Evolutionary conservation across 2,888 invertebrate species (phyloP).

Genomic region (Smittia aterrima): DNA sequence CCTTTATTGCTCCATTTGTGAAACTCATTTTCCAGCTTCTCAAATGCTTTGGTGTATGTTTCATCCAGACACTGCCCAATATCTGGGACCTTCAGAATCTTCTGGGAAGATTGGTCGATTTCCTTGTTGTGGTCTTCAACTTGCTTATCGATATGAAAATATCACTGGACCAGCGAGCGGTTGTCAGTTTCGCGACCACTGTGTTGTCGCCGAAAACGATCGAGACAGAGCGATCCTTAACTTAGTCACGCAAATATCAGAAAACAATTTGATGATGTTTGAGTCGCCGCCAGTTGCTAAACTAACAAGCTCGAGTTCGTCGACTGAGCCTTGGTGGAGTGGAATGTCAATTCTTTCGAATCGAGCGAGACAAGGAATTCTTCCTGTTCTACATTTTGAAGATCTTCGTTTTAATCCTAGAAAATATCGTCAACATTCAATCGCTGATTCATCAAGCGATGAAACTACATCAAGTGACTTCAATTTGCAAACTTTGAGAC

Average conservation of each 20-base stretch:
- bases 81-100: constrained; percentile 61
- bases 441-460: constrained; percentile 47
- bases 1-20: constrained; percentile 76
- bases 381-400: constrained; percentile 48
- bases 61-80: constrained; percentile 76
- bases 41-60: constrained; percentile 80
- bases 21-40: constrained; percentile 71
- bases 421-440: constrained; percentile 15
- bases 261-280: constrained; percentile 50
- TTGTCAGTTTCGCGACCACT: constrained; percentile 72
- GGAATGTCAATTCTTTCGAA: constrained; percentile 51
- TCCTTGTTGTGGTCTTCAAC: constrained; percentile 80
- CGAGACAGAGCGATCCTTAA: constrained; percentile 64
- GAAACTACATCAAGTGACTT: constrained; percentile 47
- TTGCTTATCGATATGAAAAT: constrained; percentile 62
- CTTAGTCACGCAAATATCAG: constrained; percentile 49
- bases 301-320: constrained; percentile 15
- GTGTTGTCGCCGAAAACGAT: constrained; percentile 63
- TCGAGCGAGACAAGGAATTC: constrained; percentile 51
- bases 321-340: constrained; percentile 48
- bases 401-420: constrained; percentile 32
- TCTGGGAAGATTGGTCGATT: constrained; percentile 70
- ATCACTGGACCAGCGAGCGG: constrained; percentile 59
- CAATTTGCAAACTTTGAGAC: not conserved
- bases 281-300: constrained; percentile 47